Conservation (phyloP, 2,888 invertebrate species). For the Cantharis nigra region DNA sequence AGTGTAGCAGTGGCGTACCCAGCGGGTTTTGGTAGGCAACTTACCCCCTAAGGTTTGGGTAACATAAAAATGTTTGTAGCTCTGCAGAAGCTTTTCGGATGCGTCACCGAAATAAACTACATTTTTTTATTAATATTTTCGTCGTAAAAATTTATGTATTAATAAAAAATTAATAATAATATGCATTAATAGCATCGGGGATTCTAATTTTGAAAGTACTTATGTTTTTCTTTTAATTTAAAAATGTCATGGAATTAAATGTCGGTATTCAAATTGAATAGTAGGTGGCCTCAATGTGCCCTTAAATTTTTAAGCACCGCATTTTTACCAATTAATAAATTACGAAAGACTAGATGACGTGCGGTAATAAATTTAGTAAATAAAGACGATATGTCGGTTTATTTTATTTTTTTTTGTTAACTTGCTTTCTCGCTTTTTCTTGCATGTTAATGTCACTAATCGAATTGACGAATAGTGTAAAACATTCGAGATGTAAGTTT, state of each 20-base stretch:
- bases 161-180: not conserved
- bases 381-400: conserved; percentile 18
- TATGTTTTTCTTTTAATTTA: not conserved
- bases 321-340: conserved; percentile 18
- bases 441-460: not conserved
- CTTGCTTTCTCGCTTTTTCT: conserved; percentile 7
- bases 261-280: not conserved
- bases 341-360: conserved; percentile 15
- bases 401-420: not conserved
- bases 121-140: not conserved
- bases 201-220: conserved; percentile 2
- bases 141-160: not conserved
- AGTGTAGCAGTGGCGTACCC: not conserved
- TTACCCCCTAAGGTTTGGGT: not conserved
- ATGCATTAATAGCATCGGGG: not conserved
- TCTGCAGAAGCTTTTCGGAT: not conserved
- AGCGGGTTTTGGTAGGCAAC: not conserved
- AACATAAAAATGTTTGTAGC: not conserved
- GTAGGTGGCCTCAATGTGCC: conserved; percentile 14
- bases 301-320: conserved; percentile 8
- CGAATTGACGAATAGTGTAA: conserved; percentile 4
- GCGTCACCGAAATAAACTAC: not conserved
- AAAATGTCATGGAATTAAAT: conserved; percentile 1
- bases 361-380: conserved; percentile 24
- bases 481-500: conserved; percentile 12